phyloP scores from a whole-genome alignment of 2,113 vertebrate species.

The Eudyptes chrysolophus region DNA sequence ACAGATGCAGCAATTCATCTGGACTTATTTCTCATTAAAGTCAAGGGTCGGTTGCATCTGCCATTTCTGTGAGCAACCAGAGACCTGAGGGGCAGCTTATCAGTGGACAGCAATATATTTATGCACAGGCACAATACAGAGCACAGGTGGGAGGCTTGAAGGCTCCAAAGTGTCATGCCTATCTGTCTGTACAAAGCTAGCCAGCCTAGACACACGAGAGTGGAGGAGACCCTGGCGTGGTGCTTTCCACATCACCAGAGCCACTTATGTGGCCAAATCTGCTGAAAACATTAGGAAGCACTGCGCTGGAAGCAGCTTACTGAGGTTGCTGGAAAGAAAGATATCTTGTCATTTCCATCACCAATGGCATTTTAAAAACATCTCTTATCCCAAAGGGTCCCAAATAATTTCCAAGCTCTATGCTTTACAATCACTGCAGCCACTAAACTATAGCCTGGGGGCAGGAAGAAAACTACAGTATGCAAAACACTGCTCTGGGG shows the following conservation, averaged over 20 bases:
- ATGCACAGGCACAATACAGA: neutral
- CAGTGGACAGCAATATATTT: neutral
- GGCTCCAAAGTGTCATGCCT: neutral
- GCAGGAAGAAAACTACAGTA: neutral
- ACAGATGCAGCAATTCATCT: neutral
- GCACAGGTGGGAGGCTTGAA: neutral
- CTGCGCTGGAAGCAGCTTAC: neutral
- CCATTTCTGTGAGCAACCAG: neutral
- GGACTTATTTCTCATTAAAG: neutral
- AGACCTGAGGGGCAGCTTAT: neutral
- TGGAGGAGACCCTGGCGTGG: neutral
- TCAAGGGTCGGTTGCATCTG: neutral
- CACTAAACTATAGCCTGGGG: neutral
- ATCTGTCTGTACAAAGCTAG: neutral
- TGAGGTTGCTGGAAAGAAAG: neutral
- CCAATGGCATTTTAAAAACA: neutral
- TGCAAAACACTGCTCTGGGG: neutral
- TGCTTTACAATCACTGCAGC: neutral
- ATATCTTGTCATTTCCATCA: neutral
- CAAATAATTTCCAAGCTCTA: neutral
- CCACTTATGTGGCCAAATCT: neutral
- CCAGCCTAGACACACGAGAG: rapidly evolving
- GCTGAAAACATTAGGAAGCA: neutral
- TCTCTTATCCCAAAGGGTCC: neutral
- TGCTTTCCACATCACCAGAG: neutral